Base-by-base conservation (phyloP, 1,140 invertebrate genomes). In the Diabrotica undecimpunctata region DNA sequence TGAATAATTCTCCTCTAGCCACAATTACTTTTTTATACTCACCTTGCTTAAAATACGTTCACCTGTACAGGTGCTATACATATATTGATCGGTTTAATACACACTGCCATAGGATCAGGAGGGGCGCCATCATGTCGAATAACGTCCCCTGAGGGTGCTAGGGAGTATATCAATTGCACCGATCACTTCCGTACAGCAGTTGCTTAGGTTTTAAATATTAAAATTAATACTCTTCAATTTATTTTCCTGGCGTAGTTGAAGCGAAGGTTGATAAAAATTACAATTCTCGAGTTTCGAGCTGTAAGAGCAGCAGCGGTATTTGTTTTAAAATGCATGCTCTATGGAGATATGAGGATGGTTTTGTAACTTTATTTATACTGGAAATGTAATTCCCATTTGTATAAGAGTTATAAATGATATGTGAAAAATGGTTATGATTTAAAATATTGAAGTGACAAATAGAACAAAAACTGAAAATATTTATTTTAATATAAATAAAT, bases 71-170 rank as follows among this genome's bases (percentile, higher is more conserved):
- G 41, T 46, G 41, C 8, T 46, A n/a, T 46, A 10, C 41, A 46
- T 46, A 46, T 46, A 46, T 46, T n/a, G 41, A 46, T 46, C 41
- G 41, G n/a, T 5, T 46, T n/a, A 46, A 46, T 46, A 46, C n/a
- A 46, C n/a, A 46, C 0, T 46, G 41, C 41, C 8, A 46, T 46
- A 46, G 41, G 41, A 10, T 10, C n/a, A 46, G 41, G n/a, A 46
- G n/a, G 41, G 41, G 41, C 41, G 41, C 41, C 41, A 46, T 46
- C 41, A 46, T 46, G 41, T 46, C 41, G 41, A 46, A n/a, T 46
- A 46, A 46, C n/a, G 41, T 46, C 41, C 41, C 41, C n/a, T n/a
- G 41, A 46, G 41, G 41, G 41, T 46, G 41, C 41, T 46, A 10
- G 41, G 41, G 41, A 10, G n/a, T 8, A 5, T 46, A 46, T 46